Evolutionary conservation across 2,797 vertebrate species (phyloP).

Genomic region (Smutsia gigantea): DNA sequence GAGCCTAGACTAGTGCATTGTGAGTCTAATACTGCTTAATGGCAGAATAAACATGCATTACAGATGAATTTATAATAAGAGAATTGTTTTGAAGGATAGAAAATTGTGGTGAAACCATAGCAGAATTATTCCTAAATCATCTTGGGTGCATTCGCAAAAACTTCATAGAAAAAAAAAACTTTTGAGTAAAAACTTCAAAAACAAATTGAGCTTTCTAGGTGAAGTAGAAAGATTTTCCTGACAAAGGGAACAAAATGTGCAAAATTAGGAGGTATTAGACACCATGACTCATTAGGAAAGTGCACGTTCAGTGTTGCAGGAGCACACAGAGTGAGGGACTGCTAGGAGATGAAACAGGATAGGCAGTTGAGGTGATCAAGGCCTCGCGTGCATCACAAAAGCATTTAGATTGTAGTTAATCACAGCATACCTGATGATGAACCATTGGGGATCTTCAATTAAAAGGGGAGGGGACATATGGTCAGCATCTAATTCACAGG

Average conservation of each 20-base stretch:
- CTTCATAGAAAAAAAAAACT: constrained; percentile 4
- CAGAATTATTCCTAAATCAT: neutral
- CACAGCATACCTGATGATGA: neutral
- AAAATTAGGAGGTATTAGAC: neutral
- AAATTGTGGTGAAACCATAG: neutral
- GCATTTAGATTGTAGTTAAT: neutral
- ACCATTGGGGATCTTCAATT: neutral
- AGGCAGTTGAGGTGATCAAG: neutral
- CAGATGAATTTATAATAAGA: neutral
- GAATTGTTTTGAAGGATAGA: neutral
- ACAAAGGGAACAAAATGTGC: neutral
- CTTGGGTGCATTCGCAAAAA: neutral
- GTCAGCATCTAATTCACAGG: neutral
- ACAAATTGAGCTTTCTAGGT: neutral
- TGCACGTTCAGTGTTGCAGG: neutral
- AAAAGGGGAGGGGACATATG: neutral
- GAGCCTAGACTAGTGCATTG: neutral
- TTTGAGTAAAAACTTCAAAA: constrained; percentile 41
- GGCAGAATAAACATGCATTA: neutral
- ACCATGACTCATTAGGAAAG: neutral
- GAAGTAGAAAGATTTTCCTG: neutral
- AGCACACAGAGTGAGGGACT: neutral
- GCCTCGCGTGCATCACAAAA: neutral
- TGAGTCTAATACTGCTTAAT: neutral
- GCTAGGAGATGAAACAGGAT: neutral